These are phyloP conservation scores for Cryptocephalus primarius DNA, from an alignment of 2,888 invertebrate species.

Conservation along the genomic window DNA sequence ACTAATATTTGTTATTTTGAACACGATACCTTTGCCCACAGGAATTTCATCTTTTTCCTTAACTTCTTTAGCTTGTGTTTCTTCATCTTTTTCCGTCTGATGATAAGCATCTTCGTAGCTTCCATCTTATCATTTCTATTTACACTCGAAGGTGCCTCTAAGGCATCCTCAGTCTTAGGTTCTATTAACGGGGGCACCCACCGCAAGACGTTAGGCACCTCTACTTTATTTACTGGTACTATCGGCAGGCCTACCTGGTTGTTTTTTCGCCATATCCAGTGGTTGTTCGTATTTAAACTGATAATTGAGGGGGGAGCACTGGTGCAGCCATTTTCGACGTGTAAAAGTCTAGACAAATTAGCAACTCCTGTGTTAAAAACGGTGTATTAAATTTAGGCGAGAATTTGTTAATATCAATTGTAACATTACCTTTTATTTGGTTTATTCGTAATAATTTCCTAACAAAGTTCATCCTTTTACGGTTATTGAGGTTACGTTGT, in stretches of 20 bases:
- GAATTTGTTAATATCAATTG: no score
- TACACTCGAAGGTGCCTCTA: constrained; percentile 22
- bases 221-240: constrained; percentile 15
- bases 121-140: constrained; percentile 47
- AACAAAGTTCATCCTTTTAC: no score
- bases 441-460: no score
- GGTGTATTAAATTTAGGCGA: no score
- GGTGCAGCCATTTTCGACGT: not conserved
- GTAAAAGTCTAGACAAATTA: not conserved
- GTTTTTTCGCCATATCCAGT: constrained; percentile 29
- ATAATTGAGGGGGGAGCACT: no score
- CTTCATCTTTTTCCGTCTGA: constrained; percentile 75
- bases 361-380: not conserved
- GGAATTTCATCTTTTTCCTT: constrained; percentile 66
- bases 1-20: not conserved
- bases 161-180: constrained; percentile 11
- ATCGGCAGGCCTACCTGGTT: constrained; percentile 23
- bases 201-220: constrained; percentile 24
- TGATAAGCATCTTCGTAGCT: constrained; percentile 63
- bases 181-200: constrained; percentile 20
- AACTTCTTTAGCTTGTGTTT: constrained; percentile 75
- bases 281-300: constrained; percentile 8
- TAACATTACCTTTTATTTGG: no score
- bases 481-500: no score
- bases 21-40: constrained; percentile 52